Evolutionary conservation across 2,888 invertebrate genomes (phyloP).

Genomic region (Spilarctia lutea): DNA sequence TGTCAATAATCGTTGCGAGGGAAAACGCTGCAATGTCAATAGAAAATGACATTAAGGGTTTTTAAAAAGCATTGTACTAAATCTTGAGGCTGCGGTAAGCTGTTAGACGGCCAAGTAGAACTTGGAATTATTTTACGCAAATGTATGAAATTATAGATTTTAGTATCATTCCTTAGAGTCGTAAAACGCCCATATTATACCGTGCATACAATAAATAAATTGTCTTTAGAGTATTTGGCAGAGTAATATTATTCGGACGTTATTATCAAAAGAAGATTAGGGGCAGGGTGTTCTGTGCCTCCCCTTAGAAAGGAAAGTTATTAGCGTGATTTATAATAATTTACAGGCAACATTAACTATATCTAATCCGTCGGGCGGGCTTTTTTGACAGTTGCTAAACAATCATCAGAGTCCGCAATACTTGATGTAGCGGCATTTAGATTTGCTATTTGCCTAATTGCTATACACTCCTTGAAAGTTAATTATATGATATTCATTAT

Average conservation of each 20-base stretch:
- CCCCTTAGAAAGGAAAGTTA: too few species aligned
- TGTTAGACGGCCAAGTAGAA: background rate
- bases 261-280: background rate
- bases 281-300: too few species aligned
- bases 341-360: background rate
- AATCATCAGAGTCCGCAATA: background rate
- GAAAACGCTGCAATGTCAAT: slow-evolving; percentile 18
- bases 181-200: too few species aligned
- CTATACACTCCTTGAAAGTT: too few species aligned
- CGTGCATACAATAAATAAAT: background rate
- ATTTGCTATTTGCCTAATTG: too few species aligned
- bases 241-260: background rate
- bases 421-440: too few species aligned
- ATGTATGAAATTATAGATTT: background rate
- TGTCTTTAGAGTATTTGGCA: background rate
- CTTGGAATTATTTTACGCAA: background rate
- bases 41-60: slow-evolving; percentile 14
- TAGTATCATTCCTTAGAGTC: background rate
- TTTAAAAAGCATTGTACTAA: background rate
- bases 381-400: background rate
- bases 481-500: too few species aligned
- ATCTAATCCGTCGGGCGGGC: background rate
- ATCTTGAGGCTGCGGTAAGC: background rate
- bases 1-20: slow-evolving; percentile 25
- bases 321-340: background rate